These are phyloP conservation scores for Aythya fuligula DNA, from an alignment of 2,797 vertebrate genomes.

Conservation along the genomic window DNA sequence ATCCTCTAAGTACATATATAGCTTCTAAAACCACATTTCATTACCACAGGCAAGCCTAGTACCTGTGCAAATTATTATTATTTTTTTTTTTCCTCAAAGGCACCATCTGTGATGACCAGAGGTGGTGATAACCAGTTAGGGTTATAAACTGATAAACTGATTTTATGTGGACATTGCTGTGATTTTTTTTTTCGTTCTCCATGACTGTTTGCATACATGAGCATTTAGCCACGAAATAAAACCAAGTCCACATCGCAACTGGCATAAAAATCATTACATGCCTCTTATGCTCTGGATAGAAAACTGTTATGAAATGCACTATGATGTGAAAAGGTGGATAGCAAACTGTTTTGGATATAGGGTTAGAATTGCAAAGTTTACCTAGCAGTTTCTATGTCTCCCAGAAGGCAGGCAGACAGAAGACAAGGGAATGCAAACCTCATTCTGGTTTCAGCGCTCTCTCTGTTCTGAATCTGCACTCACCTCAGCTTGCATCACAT, in stretches of 20 bases:
- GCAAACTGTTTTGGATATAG: background rate
- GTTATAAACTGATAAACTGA: background rate
- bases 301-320: conserved; percentile 1
- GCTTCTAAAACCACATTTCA: background rate
- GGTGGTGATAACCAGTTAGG: background rate
- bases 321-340: background rate
- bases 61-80: background rate
- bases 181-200: background rate
- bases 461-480: background rate
- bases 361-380: background rate
- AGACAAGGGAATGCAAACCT: background rate
- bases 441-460: background rate
- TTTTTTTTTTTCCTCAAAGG: background rate
- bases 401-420: background rate
- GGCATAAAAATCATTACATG: background rate
- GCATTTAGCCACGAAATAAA: background rate
- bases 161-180: background rate
- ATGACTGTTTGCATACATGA: too few species aligned
- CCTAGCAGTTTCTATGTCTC: background rate
- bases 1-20: background rate
- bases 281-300: background rate
- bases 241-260: background rate
- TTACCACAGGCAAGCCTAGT: background rate
- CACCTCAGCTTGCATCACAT: background rate
- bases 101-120: background rate